Evolutionary conservation across 64 coral and sea anemone genomes (phyloP).

Genomic region (Hydrozoanthus tunicans): DNA sequence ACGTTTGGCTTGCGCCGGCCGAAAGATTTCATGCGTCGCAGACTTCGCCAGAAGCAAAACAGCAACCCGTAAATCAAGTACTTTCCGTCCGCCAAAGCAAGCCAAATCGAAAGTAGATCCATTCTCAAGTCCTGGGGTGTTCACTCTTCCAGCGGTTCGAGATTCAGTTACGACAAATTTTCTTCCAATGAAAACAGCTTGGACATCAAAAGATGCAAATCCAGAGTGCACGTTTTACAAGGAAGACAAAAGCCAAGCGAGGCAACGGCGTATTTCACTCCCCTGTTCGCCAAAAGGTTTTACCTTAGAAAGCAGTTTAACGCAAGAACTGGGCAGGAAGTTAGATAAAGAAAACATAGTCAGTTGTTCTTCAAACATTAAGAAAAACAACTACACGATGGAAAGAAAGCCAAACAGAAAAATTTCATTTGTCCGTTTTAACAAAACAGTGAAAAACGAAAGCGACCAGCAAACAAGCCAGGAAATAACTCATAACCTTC

Average conservation of each 20-base stretch:
- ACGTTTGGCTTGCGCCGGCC: too few relatives aligned
- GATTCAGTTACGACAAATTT: background rate
- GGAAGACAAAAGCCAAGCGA: background rate
- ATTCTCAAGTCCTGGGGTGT: slow-evolving; percentile 9
- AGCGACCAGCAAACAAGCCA: background rate
- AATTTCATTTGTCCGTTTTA: background rate
- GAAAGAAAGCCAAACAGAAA: background rate
- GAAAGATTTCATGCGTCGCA: too few relatives aligned
- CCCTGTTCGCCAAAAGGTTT: slow-evolving; percentile 10
- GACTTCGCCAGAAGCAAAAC: too few relatives aligned
- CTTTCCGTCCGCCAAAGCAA: background rate
- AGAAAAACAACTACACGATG: background rate
- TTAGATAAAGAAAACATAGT: background rate
- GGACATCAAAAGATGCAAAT: slow-evolving; percentile 4
- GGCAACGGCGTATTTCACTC: slow-evolving; percentile 25
- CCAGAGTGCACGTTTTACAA: background rate
- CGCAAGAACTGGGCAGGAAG: background rate
- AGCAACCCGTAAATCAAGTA: too few relatives aligned
- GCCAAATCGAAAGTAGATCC: background rate
- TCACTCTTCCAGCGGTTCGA: slow-evolving; percentile 20
- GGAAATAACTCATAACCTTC: background rate
- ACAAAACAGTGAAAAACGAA: background rate
- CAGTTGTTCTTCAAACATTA: background rate
- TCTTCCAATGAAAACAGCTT: slow-evolving; percentile 3
- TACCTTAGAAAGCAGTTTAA: background rate